Percentiles rank a stretch among this genome's conserved stretches.
These are phyloP conservation scores for Mythimna pallens DNA, from an alignment of 2,888 invertebrate genomes.

Conservation along the genomic window DNA sequence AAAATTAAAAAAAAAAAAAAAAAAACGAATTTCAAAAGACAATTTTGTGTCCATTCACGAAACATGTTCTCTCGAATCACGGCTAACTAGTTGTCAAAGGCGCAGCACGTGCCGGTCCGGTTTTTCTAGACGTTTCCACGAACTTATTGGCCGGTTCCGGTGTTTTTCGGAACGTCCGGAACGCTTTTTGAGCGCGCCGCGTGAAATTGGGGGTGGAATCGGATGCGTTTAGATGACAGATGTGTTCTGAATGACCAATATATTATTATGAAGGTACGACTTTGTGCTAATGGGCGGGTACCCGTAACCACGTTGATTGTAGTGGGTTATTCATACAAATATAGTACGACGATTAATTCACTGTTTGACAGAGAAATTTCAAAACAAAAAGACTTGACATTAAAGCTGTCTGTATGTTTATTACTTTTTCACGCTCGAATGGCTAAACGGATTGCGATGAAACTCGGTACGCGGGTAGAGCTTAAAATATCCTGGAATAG, in stretches of 20 bases:
- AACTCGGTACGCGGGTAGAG: no score
- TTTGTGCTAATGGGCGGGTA: no score
- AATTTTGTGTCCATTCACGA: constrained; percentile 59
- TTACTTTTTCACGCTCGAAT: no score
- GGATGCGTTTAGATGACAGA: constrained; percentile 23
- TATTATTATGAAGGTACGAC: no score
- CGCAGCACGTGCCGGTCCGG: constrained; percentile 52
- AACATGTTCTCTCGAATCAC: constrained; percentile 51
- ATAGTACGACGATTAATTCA: no score
- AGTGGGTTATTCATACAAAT: no score
- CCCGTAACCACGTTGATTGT: no score
- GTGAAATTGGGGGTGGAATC: constrained; percentile 40
- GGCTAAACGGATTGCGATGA: no score
- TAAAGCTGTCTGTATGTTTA: no score
- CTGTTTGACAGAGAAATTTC: no score
- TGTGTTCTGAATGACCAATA: constrained; percentile 8
- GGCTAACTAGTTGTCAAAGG: constrained; percentile 67
- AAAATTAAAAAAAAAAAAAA: constrained; percentile 15
- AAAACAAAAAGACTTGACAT: no score
- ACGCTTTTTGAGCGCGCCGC: constrained; percentile 44
- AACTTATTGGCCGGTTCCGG: constrained; percentile 51
- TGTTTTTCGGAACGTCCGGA: constrained; percentile 39
- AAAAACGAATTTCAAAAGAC: constrained; percentile 51
- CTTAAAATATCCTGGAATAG: no score
- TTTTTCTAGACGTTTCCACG: constrained; percentile 51